Conservation (phyloP, 1,140 invertebrate genomes). For the Penaeus chinensis region DNA sequence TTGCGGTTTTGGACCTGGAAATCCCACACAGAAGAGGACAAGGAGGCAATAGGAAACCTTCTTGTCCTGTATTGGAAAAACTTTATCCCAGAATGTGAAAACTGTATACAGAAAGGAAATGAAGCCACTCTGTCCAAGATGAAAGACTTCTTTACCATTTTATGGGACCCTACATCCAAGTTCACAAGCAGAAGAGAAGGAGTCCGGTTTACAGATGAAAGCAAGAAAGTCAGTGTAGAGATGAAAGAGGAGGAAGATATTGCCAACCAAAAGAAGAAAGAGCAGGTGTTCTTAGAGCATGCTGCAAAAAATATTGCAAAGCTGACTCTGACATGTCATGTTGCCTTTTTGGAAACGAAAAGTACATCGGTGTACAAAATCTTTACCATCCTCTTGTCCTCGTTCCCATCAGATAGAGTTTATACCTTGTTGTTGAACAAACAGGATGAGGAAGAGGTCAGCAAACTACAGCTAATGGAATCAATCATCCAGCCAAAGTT, state of each 20-base stretch:
- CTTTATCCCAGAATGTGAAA: slow-evolving; percentile 35
- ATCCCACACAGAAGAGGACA: background rate
- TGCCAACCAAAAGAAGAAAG: background rate
- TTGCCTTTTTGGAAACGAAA: background rate
- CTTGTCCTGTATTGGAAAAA: slow-evolving; percentile 24
- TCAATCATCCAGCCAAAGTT: too few species aligned
- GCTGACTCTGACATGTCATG: background rate
- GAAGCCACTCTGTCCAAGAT: background rate
- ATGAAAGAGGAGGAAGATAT: slow-evolving; percentile 30
- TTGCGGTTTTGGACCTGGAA: slow-evolving; percentile 37
- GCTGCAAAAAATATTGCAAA: background rate
- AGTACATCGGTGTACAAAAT: background rate
- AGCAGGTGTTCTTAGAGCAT: background rate
- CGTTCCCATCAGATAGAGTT: background rate
- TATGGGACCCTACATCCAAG: slow-evolving; percentile 25
- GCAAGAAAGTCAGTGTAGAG: background rate
- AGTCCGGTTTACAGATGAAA: slow-evolving; percentile 37
- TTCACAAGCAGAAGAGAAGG: slow-evolving; percentile 29
- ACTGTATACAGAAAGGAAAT: background rate
- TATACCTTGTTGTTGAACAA: background rate
- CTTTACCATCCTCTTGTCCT: background rate
- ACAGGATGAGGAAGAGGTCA: background rate
- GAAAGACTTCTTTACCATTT: slow-evolving; percentile 15
- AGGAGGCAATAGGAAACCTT: background rate
- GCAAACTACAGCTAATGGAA: too few species aligned